Conservation (phyloP, 2,797 vertebrate species). For the Chrysocyon brachyurus region DNA sequence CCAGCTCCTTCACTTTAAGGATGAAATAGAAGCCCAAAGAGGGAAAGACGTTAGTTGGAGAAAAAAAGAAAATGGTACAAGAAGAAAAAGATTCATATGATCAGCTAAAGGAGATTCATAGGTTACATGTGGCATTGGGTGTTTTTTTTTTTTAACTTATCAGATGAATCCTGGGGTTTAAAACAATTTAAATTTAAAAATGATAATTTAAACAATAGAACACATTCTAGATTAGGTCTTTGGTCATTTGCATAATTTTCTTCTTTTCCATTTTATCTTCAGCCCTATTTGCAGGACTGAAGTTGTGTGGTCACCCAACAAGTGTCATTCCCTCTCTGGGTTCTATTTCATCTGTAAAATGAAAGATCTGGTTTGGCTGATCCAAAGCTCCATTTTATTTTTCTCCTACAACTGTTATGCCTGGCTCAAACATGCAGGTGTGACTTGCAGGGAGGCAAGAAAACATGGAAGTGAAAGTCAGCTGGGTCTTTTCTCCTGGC, state of each 20-base stretch:
- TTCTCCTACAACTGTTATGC: not conserved
- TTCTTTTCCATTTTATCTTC: constrained; percentile 26
- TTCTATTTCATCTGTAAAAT: constrained; percentile 8
- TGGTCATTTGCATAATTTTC: not conserved
- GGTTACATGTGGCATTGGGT: not conserved
- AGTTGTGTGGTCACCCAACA: not conserved
- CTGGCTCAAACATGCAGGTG: not conserved
- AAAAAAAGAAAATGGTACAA: not conserved
- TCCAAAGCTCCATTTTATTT: constrained; percentile 21
- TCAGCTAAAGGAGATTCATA: not conserved
- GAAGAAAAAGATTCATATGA: not conserved
- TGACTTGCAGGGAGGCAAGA: not conserved
- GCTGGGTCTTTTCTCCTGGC: not conserved
- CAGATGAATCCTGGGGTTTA: not conserved
- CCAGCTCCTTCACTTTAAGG: not conserved
- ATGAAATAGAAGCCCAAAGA: constrained; percentile 26
- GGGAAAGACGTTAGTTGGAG: not conserved
- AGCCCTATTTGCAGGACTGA: not conserved
- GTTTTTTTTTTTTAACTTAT: not conserved
- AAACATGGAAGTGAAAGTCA: not conserved
- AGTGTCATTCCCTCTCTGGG: not conserved
- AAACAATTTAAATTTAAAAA: not conserved
- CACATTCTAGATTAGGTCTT: not conserved
- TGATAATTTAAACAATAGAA: not conserved
- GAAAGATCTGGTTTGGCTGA: not conserved